phyloP scores from a whole-genome alignment of 2,888 invertebrate species.

The Phengaris alcon region DNA sequence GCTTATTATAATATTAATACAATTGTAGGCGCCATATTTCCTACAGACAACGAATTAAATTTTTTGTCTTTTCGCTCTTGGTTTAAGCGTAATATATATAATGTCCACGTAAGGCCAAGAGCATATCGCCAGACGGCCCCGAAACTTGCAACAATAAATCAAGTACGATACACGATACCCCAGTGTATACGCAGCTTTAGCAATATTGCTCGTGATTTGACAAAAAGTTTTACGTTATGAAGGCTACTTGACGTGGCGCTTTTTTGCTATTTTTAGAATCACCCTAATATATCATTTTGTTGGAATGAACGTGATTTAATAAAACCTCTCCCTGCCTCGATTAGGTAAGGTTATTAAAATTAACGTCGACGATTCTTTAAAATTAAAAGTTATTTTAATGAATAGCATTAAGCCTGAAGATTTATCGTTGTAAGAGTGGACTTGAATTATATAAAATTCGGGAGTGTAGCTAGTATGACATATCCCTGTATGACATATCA shows the following conservation, averaged over 20 bases:
- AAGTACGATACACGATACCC: conserved; percentile 9
- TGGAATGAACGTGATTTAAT: conserved; percentile 23
- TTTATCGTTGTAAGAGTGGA: neutral
- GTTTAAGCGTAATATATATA: neutral
- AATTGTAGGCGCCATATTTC: neutral
- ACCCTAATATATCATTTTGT: conserved; percentile 29
- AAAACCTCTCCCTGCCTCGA: conserved; percentile 22
- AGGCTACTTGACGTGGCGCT: conserved; percentile 34
- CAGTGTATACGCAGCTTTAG: conserved; percentile 22
- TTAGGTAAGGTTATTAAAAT: conserved; percentile 29
- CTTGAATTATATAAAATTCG: neutral
- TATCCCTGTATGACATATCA: too few species aligned
- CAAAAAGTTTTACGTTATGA: conserved; percentile 33
- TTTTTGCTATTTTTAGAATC: conserved; percentile 32
- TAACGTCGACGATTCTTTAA: conserved; percentile 19
- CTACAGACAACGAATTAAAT: neutral
- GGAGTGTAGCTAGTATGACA: neutral
- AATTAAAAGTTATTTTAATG: neutral
- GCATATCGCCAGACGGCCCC: conserved; percentile 3
- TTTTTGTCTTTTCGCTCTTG: neutral
- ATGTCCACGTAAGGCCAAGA: conserved; percentile 6
- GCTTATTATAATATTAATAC: too few species aligned
- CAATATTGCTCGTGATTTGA: conserved; percentile 29
- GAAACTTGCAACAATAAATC: conserved; percentile 9
- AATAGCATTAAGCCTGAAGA: neutral